Evolutionary conservation across 1,140 invertebrate genomes (phyloP).

Genomic region (Drosophila mauritiana): DNA sequence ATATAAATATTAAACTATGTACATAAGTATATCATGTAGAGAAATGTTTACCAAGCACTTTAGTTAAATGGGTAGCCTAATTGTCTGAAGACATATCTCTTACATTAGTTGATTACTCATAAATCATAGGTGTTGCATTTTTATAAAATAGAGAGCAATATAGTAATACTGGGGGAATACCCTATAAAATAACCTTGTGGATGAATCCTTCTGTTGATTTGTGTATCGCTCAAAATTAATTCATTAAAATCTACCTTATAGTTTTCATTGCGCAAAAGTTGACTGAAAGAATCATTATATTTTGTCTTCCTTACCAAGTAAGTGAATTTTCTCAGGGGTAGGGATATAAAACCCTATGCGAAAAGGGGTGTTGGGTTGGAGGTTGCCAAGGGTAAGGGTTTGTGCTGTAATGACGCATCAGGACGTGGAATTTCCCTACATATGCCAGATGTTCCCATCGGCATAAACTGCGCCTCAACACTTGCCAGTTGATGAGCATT

Average conservation of each 20-base stretch:
- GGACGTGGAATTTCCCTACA: conserved; percentile 59
- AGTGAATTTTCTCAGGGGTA: conserved; percentile 64
- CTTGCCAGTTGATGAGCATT: conserved; percentile 68
- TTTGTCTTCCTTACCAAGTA: conserved; percentile 14
- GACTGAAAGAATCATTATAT: conserved; percentile 58
- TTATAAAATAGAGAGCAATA: too few species aligned
- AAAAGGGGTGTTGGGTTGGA: conserved; percentile 32
- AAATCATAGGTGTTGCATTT: too few species aligned
- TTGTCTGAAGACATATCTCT: too few species aligned
- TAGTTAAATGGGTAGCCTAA: too few species aligned
- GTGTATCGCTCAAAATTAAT: too few species aligned
- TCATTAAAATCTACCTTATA: neutral
- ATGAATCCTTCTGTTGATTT: too few species aligned
- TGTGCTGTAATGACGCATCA: conserved; percentile 69
- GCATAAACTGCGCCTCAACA: conserved; percentile 47
- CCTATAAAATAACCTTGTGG: too few species aligned
- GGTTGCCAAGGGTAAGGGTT: conserved; percentile 36
- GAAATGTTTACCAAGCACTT: too few species aligned
- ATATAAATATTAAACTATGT: neutral
- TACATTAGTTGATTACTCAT: too few species aligned
- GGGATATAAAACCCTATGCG: conserved; percentile 30
- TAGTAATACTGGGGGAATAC: too few species aligned
- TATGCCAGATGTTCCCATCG: conserved; percentile 62
- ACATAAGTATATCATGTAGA: too few species aligned
- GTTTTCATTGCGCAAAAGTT: conserved; percentile 28